Base-by-base conservation (phyloP, 2,113 vertebrate genomes). In the Entelurus aequoreus region DNA sequence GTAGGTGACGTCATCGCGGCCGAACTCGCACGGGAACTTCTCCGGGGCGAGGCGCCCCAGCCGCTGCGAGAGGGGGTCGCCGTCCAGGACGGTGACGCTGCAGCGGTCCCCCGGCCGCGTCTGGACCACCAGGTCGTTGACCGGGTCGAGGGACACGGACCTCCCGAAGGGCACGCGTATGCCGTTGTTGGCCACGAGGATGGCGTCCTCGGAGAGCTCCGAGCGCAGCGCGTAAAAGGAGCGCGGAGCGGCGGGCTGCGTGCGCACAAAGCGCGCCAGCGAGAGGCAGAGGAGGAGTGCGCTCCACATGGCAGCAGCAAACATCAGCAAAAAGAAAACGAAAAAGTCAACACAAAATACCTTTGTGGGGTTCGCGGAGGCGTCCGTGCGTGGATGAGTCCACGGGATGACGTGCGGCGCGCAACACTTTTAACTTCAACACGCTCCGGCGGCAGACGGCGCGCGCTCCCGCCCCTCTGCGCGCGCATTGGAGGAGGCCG, bases 21-120 rank as follows among this genome's bases (percentile, higher is more conserved):
- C 95, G 52, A 96, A 98, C 78, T 95, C 93, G 62, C 96, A 98
- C 0, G 92, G 86, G 82, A 98, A 97, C 82, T 95, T 94, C 85
- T 91, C 86, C 50, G 96, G 95, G 11, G 85, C 85, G 37, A 98
- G 89, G 37, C 90, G 92, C 7, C 96, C 96, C 0, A 94, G 95
- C 74, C 92, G 90, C 88, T 94, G 94, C 21, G 93, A 91, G 70
- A 94, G 87, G 4, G 93, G 95, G 63, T 96, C 95, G 36, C 92
- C 94, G 21, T 95, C 94, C 66, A 98, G 83, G 10, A 98, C 94
- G 1, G 90, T 93, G 77, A 98, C 83, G 57, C 87, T 69, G 88
- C 96, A 98, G 19, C 86, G 90, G 86, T 98, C 95, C 3, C 93
- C 94, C 0, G 94, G 94, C 74, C 93, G 93, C 67, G 95, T 94